Base-by-base conservation (phyloP, 2,113 vertebrate species). In the Odobenus rosmarus region DNA sequence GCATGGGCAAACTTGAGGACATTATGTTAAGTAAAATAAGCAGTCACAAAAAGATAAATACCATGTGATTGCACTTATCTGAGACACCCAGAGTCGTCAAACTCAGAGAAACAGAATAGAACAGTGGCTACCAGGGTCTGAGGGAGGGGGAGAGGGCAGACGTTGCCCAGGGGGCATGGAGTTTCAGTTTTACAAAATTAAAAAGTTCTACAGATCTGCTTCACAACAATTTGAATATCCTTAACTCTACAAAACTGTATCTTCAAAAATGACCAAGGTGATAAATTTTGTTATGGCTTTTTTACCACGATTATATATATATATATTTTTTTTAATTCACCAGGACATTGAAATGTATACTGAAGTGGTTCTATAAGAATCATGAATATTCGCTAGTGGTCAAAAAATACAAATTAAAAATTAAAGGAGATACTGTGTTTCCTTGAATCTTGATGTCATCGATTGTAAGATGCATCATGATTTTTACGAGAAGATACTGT, bases 31-130 rank as follows among this genome's bases (percentile, higher is more conserved):
- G 67, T 36, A 23, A 51, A 39, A 46, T 33, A 28, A 83, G 12
- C 28, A 61, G 33, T 55, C 59, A 33, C 77, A 79, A 16, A 51
- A 42, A 62, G 42, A 28, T 21, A 59, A 3, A 16, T 10, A 33
- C 26, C 0, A 0, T 26, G 1, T 0, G 11, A 4, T 33, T 15
- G 33, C 21, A 42, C 13, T 21, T 55, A 23, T 9, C 16, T 18
- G 36, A 28, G 13, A 5, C 1, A 39, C n/a, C 82, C 67, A 6
- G 31, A 39, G 5, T 5, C 7, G 7, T 53, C 59, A 69, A 15
- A 53, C 2, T 4, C 28, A 12, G 6, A 14, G 49, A 53, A 39
- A 61, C 7, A 7, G 53, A 28, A 13, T 36, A 31, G 18, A 61
- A 33, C 9, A 1, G 31, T 36, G 46, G 18, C 11, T 13, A 10